A percentile compares a stretch with the other conserved stretches of the same genome.
phyloP scores from a whole-genome alignment of 1,140 invertebrate genomes.

The Cotesia glomerata region DNA sequence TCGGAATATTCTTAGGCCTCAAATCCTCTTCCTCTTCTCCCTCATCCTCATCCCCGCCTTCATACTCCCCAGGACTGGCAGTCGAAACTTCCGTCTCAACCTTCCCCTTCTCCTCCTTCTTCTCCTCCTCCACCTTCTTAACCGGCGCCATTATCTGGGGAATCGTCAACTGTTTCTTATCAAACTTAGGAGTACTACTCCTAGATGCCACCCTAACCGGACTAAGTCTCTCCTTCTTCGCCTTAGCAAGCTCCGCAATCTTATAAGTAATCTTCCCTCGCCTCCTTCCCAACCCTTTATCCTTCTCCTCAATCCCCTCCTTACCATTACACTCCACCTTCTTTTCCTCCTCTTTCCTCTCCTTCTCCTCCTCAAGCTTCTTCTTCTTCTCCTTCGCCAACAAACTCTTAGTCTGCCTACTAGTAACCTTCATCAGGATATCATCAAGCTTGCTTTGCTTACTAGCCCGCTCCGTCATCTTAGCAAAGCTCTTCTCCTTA shows the following conservation, averaged over 20 bases:
- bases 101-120: constrained; percentile 22
- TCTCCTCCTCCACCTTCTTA: neutral
- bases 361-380: constrained; percentile 42
- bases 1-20: too few relatives aligned
- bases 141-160: constrained; percentile 42
- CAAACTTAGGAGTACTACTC: neutral
- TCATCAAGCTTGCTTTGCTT: constrained; percentile 58
- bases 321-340: constrained; percentile 45
- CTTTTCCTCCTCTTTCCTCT: constrained; percentile 36
- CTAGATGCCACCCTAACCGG: constrained; percentile 25
- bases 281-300: constrained; percentile 44
- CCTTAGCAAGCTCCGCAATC: constrained; percentile 36
- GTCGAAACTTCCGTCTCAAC: constrained; percentile 41
- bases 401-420: constrained; percentile 49
- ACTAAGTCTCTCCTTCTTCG: constrained; percentile 28
- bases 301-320: constrained; percentile 39
- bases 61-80: constrained; percentile 64
- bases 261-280: constrained; percentile 45
- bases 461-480: constrained; percentile 22
- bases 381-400: constrained; percentile 52
- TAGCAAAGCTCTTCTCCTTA: constrained; percentile 33
- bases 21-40: constrained; percentile 44
- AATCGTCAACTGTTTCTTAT: constrained; percentile 44
- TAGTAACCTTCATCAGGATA: constrained; percentile 57
- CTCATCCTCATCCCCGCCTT: constrained; percentile 61